Percentiles rank a stretch among this genome's conserved stretches.
These are phyloP conservation scores for Digitonthophagus gazella DNA, from an alignment of 2,888 invertebrate species.

Conservation along the genomic window DNA sequence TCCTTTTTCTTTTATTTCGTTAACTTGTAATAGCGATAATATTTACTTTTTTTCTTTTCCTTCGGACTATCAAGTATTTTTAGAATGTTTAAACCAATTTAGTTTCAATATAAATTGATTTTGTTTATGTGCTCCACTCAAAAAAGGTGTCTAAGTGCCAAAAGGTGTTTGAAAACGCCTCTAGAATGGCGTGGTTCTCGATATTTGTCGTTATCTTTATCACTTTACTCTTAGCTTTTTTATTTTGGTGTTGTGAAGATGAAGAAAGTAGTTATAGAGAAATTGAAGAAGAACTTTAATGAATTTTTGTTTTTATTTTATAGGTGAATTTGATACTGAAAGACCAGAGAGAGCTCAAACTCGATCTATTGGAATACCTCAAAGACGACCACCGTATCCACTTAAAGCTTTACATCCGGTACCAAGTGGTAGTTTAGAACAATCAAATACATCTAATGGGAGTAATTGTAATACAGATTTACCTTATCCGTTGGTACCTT, in stretches of 20 bases:
- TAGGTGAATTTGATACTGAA: neutral
- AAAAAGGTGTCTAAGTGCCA: neutral
- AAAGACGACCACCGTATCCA: slow-evolving; percentile 4
- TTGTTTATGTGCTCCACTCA: neutral
- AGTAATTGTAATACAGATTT: too few relatives aligned
- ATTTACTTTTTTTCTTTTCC: neutral
- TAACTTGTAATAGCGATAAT: neutral
- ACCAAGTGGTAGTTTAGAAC: neutral
- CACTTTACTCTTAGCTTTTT: slow-evolving; percentile 6
- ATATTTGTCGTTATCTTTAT: slow-evolving; percentile 13
- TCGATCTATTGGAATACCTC: neutral
- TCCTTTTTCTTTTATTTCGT: too few relatives aligned
- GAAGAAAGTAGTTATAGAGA: slow-evolving; percentile 14
- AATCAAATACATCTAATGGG: neutral
- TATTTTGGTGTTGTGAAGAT: slow-evolving; percentile 13
- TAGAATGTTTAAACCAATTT: neutral
- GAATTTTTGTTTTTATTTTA: too few relatives aligned
- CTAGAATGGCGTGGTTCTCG: slow-evolving; percentile 13
- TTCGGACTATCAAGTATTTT: neutral
- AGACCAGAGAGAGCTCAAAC: neutral
- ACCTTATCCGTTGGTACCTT: neutral
- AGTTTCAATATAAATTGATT: neutral
- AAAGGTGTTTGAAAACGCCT: neutral
- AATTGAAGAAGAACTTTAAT: too few relatives aligned
- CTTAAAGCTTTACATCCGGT: slow-evolving; percentile 3